Percentiles rank a stretch among this genome's conserved stretches.
phyloP scores from a whole-genome alignment of 30 jellyfish, hydroid and myxozoan genomes.

The Cassiopea xamachana region DNA sequence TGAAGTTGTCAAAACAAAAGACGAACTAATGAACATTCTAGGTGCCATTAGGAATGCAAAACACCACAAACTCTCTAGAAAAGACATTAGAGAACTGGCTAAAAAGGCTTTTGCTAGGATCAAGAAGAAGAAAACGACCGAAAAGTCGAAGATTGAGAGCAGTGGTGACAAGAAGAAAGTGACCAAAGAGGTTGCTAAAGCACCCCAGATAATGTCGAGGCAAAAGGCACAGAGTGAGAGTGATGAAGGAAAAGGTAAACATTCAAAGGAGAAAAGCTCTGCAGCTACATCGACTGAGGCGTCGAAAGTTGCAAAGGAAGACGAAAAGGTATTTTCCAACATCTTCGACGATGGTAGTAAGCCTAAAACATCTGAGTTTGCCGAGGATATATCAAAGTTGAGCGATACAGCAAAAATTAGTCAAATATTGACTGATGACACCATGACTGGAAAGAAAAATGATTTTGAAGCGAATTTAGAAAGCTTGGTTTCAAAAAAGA shows the following conservation, averaged over 20 bases:
- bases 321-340: constrained; percentile 68
- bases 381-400: constrained; percentile 78
- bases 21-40: constrained; percentile 79
- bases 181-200: not conserved
- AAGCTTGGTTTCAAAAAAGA: not conserved
- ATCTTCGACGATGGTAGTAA: constrained; percentile 51
- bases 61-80: constrained; percentile 91
- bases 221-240: not conserved
- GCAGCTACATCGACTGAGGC: constrained; percentile 18
- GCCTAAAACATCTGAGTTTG: constrained; percentile 73
- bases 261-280: not conserved
- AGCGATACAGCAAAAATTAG: constrained; percentile 49
- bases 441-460: constrained; percentile 57
- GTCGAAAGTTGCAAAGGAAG: constrained; percentile 61
- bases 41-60: constrained; percentile 82
- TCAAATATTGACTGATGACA: constrained; percentile 74
- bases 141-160: not conserved
- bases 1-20: constrained; percentile 55
- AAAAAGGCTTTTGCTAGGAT: constrained; percentile 92
- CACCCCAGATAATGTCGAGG: not conserved
- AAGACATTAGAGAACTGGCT: constrained; percentile 91
- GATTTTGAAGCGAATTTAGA: constrained; percentile 42
- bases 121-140: constrained; percentile 46
- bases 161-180: constrained; percentile 10
- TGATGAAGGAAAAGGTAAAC: not conserved